phyloP scores from a whole-genome alignment of 2,797 vertebrate species.

The Hozukius guyotensis region DNA sequence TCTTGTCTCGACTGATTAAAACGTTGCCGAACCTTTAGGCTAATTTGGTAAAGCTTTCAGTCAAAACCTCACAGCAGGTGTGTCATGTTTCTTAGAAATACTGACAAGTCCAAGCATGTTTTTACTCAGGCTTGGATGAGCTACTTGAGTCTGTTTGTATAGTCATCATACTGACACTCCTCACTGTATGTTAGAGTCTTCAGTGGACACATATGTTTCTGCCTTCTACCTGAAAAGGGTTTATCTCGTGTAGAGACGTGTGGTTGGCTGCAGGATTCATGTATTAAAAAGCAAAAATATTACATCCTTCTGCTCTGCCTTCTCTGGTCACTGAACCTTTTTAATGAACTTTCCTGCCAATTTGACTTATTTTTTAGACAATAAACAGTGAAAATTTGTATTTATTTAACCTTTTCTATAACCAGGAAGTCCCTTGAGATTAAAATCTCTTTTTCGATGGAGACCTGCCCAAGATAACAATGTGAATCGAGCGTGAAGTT shows the following conservation, averaged over 20 bases:
- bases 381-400: background rate
- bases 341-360: background rate
- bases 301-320: background rate
- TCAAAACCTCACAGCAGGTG: background rate
- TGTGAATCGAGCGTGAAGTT: background rate
- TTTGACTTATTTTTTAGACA: background rate
- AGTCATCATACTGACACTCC: background rate
- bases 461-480: no score
- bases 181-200: background rate
- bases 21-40: background rate
- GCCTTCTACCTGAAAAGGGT: background rate
- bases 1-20: background rate
- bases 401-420: accelerated
- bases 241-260: background rate
- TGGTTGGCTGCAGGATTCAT: background rate
- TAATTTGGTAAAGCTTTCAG: background rate
- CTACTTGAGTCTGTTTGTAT: background rate
- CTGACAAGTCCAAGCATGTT: background rate
- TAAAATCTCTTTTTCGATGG: no score
- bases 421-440: no score
- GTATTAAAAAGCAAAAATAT: background rate
- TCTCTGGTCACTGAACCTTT: background rate
- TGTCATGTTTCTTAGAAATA: background rate
- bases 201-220: background rate
- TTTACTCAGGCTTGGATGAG: background rate